Base-by-base conservation (phyloP, 2,797 vertebrate genomes). In the Neopelma chrysocephalum region DNA sequence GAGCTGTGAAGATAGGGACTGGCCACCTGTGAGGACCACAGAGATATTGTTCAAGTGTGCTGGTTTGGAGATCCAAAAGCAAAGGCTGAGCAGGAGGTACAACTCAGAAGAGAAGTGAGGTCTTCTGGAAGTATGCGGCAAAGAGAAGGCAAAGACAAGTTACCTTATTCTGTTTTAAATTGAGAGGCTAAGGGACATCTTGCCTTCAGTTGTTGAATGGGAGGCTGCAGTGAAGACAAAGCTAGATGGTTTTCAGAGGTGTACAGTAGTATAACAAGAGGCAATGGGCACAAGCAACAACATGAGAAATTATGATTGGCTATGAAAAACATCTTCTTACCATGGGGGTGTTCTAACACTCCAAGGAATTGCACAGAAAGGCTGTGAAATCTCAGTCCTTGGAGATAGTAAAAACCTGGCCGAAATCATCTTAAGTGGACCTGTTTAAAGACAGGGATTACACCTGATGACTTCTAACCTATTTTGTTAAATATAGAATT, bases 211-310 rank as follows among this genome's bases (percentile, higher is more conserved):
- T 36, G 31, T 17, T 36, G 48, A 32, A 36, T 31, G 42, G n/a
- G 12, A 82, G 4, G 18, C 19, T 78, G 27, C 4, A 34, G 31
- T 36, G 58, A 76, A 54, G 45, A 48, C 53, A 40, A 64, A 80
- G 7, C 29, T 34, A 25, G 34, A 13, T 10, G 77, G 16, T 11
- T 73, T n/a, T 51, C 38, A 58, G 7, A 57, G n/a, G 9, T 27
- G 4, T 20, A 25, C 15, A 23, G 34, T 36, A 0, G 0, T 17
- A 12, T 18, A 15, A 25, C 8, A 79, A 50, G 20, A 58, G 18
- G 25, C 20, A 45, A 29, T 20, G 8, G 11, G 27, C 48, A 48
- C 27, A 48, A 80, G 3, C 3, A 53, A 38, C 19, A 66, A 38
- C 38, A 32, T 10, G 8, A 66, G 18, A 79, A 90, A 71, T 57